Percentiles rank a stretch among this genome's conserved stretches.
phyloP scores from a whole-genome alignment of 2,888 invertebrate genomes.

The Drosophila mercatorum region DNA sequence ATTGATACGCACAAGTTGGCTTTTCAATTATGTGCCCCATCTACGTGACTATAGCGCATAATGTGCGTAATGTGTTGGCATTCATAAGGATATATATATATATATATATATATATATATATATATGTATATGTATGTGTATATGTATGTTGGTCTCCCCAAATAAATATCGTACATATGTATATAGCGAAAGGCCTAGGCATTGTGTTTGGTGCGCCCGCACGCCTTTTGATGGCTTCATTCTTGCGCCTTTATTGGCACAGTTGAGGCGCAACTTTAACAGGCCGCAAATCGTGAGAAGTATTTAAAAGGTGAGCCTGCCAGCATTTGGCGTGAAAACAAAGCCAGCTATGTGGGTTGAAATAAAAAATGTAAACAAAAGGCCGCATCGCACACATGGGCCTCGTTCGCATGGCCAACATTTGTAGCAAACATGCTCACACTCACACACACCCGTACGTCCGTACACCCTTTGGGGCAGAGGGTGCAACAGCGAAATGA shows the following conservation, averaged over 20 bases:
- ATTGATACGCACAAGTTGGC: constrained; percentile 74
- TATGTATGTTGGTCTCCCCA: neutral
- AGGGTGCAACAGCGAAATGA: constrained; percentile 55
- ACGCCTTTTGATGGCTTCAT: constrained; percentile 65
- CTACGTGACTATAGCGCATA: constrained; percentile 72
- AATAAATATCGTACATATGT: neutral
- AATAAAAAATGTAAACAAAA: constrained; percentile 78
- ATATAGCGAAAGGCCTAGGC: neutral
- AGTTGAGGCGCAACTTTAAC: constrained; percentile 47
- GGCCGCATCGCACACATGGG: constrained; percentile 69
- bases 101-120: neutral
- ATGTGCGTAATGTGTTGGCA: constrained; percentile 56
- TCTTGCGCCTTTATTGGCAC: constrained; percentile 44
- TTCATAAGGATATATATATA: neutral
- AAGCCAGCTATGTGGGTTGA: constrained; percentile 69
- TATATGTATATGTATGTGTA: too few relatives aligned
- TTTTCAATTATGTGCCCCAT: constrained; percentile 74
- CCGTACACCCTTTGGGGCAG: constrained; percentile 18
- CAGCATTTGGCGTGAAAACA: constrained; percentile 53
- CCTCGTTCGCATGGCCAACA: constrained; percentile 63
- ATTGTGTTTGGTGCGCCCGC: constrained; percentile 29
- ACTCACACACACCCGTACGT: neutral
- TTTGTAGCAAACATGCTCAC: constrained; percentile 40
- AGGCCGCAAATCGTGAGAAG: constrained; percentile 46
- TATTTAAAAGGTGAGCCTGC: constrained; percentile 64